Conservation (phyloP, 2,888 invertebrate species). For the Therioaphis trifolii region DNA sequence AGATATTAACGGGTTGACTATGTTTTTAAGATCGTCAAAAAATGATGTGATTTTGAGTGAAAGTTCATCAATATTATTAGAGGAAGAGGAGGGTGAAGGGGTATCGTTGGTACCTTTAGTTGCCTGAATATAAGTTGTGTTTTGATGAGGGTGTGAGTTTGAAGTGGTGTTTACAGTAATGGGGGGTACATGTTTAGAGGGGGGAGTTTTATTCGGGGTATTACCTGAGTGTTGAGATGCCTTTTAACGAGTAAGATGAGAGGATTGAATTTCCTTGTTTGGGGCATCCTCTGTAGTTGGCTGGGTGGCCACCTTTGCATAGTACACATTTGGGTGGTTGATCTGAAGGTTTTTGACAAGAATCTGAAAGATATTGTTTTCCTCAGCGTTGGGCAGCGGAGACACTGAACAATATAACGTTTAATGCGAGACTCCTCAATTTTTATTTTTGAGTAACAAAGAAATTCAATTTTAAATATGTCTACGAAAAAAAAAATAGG, state of each 20-base stretch:
- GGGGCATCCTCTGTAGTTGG: not conserved
- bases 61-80: too few relatives aligned
- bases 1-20: too few relatives aligned
- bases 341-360: too few relatives aligned
- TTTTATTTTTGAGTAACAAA: too few relatives aligned
- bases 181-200: not conserved
- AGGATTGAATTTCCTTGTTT: not conserved
- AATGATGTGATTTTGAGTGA: not conserved
- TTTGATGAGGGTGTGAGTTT: too few relatives aligned
- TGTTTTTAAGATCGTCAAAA: too few relatives aligned
- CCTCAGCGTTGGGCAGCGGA: too few relatives aligned
- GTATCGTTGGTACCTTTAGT: not conserved
- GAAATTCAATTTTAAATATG: not conserved
- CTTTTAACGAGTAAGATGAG: too few relatives aligned
- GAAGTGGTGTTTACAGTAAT: not conserved
- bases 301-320: slow-evolving; percentile 13
- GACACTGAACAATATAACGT: not conserved
- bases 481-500: not conserved
- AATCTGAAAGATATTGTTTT: not conserved
- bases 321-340: too few relatives aligned
- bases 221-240: too few relatives aligned
- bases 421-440: not conserved
- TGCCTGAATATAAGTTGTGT: not conserved
- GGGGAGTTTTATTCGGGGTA: not conserved
- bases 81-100: not conserved